These are phyloP conservation scores for Elysia chlorotica DNA, from an alignment of 1,140 invertebrate species.

Conservation along the genomic window DNA sequence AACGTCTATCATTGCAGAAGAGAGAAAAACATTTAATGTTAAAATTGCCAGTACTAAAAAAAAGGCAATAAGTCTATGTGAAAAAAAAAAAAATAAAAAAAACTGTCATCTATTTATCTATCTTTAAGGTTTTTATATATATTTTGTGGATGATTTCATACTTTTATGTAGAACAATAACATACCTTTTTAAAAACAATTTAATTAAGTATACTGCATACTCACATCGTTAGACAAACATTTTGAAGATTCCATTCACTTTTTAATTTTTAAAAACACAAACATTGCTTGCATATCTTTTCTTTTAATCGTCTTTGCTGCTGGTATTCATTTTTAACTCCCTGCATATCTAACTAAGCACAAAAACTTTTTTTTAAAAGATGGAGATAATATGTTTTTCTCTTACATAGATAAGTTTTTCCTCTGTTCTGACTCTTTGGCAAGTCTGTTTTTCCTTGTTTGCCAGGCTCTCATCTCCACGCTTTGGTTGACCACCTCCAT, in stretches of 20 bases:
- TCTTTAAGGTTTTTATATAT: not conserved
- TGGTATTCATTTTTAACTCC: not conserved
- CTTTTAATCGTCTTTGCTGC: not conserved
- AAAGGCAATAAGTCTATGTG: not conserved
- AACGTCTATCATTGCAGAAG: too few species aligned
- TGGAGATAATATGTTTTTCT: not conserved
- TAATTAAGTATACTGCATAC: not conserved
- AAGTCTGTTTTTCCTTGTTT: slow-evolving; percentile 29
- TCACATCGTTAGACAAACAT: not conserved
- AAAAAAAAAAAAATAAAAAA: not conserved
- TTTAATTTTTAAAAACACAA: not conserved
- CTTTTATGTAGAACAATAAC: not conserved
- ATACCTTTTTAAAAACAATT: not conserved
- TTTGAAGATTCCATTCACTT: not conserved
- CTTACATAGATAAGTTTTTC: slow-evolving; percentile 33
- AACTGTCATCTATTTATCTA: too few species aligned
- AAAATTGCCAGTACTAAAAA: not conserved
- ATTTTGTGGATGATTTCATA: not conserved
- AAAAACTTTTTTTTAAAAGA: not conserved
- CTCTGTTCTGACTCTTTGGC: slow-evolving; percentile 30
- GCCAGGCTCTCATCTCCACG: slow-evolving; percentile 29
- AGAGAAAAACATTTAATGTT: too few species aligned
- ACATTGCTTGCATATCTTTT: not conserved
- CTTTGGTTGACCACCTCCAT: slow-evolving; percentile 26
- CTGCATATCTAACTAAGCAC: not conserved